A percentile compares a stretch with the other conserved stretches of the same genome.
These are phyloP conservation scores for Steinernema scapterisci DNA, from an alignment of 2,888 invertebrate species.

Conservation along the genomic window DNA sequence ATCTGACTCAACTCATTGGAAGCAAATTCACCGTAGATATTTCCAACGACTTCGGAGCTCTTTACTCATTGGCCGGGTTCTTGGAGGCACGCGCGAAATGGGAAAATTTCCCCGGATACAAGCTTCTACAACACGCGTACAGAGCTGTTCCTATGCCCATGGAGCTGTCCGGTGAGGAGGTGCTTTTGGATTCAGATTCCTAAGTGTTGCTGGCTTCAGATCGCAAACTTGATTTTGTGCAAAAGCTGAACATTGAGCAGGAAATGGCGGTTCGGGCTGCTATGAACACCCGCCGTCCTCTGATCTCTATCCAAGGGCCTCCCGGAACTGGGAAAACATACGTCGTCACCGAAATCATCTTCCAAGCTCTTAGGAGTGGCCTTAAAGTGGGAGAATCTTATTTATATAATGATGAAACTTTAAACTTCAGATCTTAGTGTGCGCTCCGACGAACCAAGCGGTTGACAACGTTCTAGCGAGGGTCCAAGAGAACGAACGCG, in stretches of 20 bases:
- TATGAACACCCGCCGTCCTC: slow-evolving; percentile 29
- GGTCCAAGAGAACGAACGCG: slow-evolving; percentile 13
- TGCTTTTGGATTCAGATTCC: neutral
- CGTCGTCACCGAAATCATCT: slow-evolving; percentile 44
- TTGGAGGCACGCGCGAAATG: slow-evolving; percentile 24
- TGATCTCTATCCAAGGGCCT: slow-evolving; percentile 30
- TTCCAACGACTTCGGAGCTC: slow-evolving; percentile 26
- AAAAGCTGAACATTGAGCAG: slow-evolving; percentile 31
- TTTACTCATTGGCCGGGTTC: slow-evolving; percentile 25
- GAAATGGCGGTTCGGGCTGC: slow-evolving; percentile 33
- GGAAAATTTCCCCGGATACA: slow-evolving; percentile 27
- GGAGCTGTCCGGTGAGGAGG: neutral
- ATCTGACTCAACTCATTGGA: neutral
- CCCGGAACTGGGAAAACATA: slow-evolving; percentile 35
- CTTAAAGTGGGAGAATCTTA: neutral
- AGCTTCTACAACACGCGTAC: slow-evolving; percentile 30
- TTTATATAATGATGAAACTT: neutral
- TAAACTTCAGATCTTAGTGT: slow-evolving; percentile 39
- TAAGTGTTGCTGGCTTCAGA: neutral
- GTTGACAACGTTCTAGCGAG: slow-evolving; percentile 36
- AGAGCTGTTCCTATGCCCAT: slow-evolving; percentile 29
- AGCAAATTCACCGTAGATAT: neutral
- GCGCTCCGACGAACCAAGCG: slow-evolving; percentile 44
- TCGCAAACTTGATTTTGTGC: slow-evolving; percentile 12
- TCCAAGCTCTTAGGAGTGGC: slow-evolving; percentile 38